Base-by-base conservation (phyloP, 2,797 vertebrate genomes). In the Halcyon badia region DNA sequence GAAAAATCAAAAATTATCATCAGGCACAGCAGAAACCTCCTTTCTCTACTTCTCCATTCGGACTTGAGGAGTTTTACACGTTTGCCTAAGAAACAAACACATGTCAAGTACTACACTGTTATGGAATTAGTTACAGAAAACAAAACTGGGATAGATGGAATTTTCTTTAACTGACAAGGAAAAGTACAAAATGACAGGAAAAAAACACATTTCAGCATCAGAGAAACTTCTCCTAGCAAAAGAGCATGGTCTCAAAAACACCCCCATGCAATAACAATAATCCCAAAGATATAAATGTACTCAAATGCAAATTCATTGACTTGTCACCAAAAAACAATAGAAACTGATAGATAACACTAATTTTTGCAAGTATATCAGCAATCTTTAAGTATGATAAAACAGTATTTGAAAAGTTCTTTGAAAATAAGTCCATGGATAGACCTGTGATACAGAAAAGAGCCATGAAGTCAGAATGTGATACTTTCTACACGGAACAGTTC, bases 41-140 rank as follows among this genome's bases (percentile, higher is more conserved):
- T 97, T 97, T 98, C 95, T 97, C 96, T 98, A 97, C 87, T 97
- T 96, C 97, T 97, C 96, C 97, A 96, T 95, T 97, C 51, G 61
- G 95, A 97, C 93, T 94, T 97, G 98, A 98, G 94, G 97, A 97
- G 66, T 97, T 98, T 96, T 98, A 98, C 95, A 98, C 87, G 16
- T 98, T 98, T 98, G 98, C 98, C 98, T 98, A 98, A 98, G 97
- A 97, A 98, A 98, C 96, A 98, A 98, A 98, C 97, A 98, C 92
- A 97, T 87, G 96, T 97, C 96, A 98, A 95, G 95, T 86, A 97
- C 97, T 97, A 97, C 82, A 95, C 92, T 97, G 88, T 92, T 96
- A 94, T 31, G 87, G 62, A 89, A 96, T 89, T 94, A 86, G 60
- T 95, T 85, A 80, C 39, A 97, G 78, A 83, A 95, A 91, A 83